These are phyloP conservation scores for Melanotaenia parkinsoni DNA, from an alignment of 2,797 vertebrate species.

Conservation along the genomic window DNA sequence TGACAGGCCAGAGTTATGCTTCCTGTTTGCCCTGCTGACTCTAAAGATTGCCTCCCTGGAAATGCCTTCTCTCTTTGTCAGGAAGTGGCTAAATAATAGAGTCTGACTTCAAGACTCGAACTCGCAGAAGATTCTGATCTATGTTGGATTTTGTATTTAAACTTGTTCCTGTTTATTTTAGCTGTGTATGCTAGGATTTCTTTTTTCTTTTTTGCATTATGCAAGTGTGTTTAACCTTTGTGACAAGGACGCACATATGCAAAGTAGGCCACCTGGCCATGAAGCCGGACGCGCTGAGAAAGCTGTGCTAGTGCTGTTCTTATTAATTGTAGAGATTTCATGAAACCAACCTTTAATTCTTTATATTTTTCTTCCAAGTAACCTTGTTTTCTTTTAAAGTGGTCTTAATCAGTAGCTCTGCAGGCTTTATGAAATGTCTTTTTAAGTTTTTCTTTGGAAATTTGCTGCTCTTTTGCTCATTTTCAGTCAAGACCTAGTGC, in stretches of 20 bases:
- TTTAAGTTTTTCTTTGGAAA: neutral
- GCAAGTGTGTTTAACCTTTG: constrained; percentile 57
- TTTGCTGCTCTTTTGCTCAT: neutral
- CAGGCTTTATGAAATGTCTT: neutral
- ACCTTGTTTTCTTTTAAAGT: neutral
- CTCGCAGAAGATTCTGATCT: neutral
- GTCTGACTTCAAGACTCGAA: neutral
- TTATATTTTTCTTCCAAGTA: no score
- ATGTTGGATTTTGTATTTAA: constrained; percentile 4
- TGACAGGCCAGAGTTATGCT: constrained; percentile 60
- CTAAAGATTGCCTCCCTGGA: constrained; percentile 40
- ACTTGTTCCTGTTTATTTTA: neutral
- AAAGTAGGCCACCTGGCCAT: constrained; percentile 72
- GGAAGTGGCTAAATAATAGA: constrained; percentile 52
- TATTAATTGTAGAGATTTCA: no score
- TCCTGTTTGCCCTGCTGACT: constrained; percentile 64
- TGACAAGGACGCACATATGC: constrained; percentile 60
- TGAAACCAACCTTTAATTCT: no score
- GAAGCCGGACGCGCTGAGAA: constrained; percentile 23
- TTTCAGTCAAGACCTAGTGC: no score
- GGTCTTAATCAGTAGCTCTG: neutral
- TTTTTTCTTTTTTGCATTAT: constrained; percentile 15
- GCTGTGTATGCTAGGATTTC: neutral
- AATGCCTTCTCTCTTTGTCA: constrained; percentile 49
- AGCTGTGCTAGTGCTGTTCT: neutral